Percentiles rank a stretch among this genome's conserved stretches.
Evolutionary conservation across 1,140 invertebrate species (phyloP).

Genomic region (Drosophila funebris): DNA sequence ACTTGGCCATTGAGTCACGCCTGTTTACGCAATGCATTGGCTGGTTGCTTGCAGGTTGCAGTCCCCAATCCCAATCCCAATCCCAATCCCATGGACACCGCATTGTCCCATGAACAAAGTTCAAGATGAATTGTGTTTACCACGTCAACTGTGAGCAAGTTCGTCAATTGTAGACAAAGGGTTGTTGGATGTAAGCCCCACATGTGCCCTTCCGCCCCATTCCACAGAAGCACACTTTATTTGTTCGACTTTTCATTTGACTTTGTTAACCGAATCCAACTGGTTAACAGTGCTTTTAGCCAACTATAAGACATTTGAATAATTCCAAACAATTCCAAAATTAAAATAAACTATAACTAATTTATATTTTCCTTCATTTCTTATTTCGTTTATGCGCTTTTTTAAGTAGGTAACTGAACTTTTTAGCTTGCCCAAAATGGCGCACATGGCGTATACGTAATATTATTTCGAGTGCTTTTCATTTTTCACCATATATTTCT

Average conservation of each 20-base stretch:
- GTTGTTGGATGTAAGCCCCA: conserved; percentile 28
- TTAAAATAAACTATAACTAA: not conserved
- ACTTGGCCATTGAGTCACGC: conserved; percentile 51
- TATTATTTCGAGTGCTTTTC: conserved; percentile 20
- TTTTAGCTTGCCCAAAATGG: conserved; percentile 11
- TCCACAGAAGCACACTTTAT: too few species aligned
- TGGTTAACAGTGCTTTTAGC: conserved; percentile 15
- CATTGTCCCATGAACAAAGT: conserved; percentile 22
- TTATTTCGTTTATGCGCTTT: not conserved
- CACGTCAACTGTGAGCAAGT: too few species aligned
- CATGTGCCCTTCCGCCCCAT: conserved; percentile 16
- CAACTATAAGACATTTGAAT: conserved; percentile 9
- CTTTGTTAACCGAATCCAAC: conserved; percentile 20
- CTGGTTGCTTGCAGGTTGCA: not conserved
- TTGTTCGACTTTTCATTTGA: not conserved
- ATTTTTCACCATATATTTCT: conserved; percentile 18
- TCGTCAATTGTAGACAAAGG: conserved; percentile 26
- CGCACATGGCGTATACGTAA: conserved; percentile 1
- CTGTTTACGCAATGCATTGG: conserved; percentile 41
- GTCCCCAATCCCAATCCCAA: not conserved
- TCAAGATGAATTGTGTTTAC: conserved; percentile 51
- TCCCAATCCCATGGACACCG: not conserved
- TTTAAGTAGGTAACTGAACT: conserved; percentile 27
- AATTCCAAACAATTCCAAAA: not conserved
- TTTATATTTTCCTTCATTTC: not conserved